Percentiles rank a stretch among this genome's conserved stretches.
These are phyloP conservation scores for Oscheius sp. DNA, from an alignment of 2,888 invertebrate genomes.

Conservation along the genomic window DNA sequence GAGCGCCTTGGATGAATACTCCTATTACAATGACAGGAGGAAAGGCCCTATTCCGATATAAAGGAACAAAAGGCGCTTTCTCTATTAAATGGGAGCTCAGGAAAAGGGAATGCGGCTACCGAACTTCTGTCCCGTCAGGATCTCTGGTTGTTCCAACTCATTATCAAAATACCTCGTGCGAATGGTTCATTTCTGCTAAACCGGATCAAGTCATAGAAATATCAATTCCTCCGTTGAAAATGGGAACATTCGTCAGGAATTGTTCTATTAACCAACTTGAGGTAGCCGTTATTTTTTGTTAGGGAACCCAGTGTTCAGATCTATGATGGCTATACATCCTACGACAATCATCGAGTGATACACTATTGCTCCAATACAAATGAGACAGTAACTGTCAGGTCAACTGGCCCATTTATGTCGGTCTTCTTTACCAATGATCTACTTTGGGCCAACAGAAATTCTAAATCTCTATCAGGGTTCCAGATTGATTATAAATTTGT, in stretches of 20 bases:
- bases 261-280: slow-evolving; percentile 64
- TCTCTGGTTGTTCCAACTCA: slow-evolving; percentile 45
- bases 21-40: slow-evolving; percentile 55
- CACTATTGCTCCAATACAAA: slow-evolving; percentile 41
- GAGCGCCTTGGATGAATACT: slow-evolving; percentile 42
- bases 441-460: slow-evolving; percentile 32
- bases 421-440: slow-evolving; percentile 47
- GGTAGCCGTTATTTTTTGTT: slow-evolving; percentile 28
- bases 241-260: slow-evolving; percentile 53
- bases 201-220: slow-evolving; percentile 54
- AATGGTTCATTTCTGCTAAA: slow-evolving; percentile 55
- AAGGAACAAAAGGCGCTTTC: slow-evolving; percentile 48
- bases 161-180: slow-evolving; percentile 49
- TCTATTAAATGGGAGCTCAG: slow-evolving; percentile 45
- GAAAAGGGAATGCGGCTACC: slow-evolving; percentile 50
- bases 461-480: slow-evolving; percentile 54
- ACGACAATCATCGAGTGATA: slow-evolving; percentile 43
- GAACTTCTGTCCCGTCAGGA: slow-evolving; percentile 48
- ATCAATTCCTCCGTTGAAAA: slow-evolving; percentile 50
- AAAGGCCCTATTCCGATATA: slow-evolving; percentile 48
- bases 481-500: slow-evolving; percentile 56
- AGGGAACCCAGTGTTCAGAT: not conserved
- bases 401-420: slow-evolving; percentile 54
- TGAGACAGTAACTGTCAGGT: slow-evolving; percentile 34
- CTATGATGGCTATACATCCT: slow-evolving; percentile 49